Base-by-base conservation (phyloP, 1,140 invertebrate species). In the Pogonognathellus flavescens region DNA sequence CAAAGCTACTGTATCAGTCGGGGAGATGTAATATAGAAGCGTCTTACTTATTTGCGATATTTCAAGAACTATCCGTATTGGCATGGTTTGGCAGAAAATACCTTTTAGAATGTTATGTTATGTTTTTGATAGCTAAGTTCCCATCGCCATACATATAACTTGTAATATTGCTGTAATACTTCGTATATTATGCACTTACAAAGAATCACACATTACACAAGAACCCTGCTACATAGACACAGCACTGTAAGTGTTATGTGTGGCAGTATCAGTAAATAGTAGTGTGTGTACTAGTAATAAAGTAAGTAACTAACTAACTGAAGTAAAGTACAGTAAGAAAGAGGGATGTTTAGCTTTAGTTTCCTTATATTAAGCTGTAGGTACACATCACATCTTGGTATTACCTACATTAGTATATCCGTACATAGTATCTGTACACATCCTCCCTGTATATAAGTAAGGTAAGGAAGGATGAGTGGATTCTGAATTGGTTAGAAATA, bases 271-370 rank as follows among this genome's bases (percentile, higher is more conserved):
- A 41, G 70, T 76, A 76, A 76, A 76, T 76, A 76, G 70, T 31
- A 22, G 31, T 41, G 31, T 41, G 31, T 41, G 6, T 41, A 41
- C 31, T 41, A 41, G 41, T 25, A 76, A 14, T 50, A 76, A 76
- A 76, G 70, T 76, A 76, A 76, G 3, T 76, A 76, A 76, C 70
- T 76, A 76, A 76, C 70, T 76, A 76, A 76, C 70, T 76, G 70
- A 76, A 76, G 70, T 76, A 49, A 76, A 76, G 31, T 76, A 14
- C 31, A 76, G 70, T 76, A 41, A 76, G n/a, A 76, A 25, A 60
- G 59, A 66, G 20, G 25, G 25, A 66, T 66, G 62, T 66, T 66
- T 25, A 66, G 62, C 20, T 66, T 66, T 14, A 66, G 62, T 66
- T 66, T 25, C 20, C 25, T 66, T 25, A 66, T 20, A 20, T 66